Evolutionary conservation across 2,113 vertebrate species (phyloP), one percentile per base, ranked within the genome.

Genomic region (Malurus elegans): DNA sequence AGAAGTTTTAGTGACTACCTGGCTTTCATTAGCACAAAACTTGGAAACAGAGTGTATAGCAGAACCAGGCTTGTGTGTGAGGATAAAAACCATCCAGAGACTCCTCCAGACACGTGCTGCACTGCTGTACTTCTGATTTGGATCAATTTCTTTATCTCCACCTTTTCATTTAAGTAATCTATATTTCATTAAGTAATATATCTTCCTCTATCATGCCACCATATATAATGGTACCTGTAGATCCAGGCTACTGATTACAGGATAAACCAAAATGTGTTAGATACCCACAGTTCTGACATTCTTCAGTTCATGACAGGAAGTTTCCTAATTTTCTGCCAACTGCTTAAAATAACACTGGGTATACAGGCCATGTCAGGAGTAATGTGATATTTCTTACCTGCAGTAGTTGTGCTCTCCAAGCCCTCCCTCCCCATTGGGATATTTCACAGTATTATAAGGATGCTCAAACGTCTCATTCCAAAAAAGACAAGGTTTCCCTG

Each of bases 401-500:
- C 99, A 99, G 93, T 98, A 99, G 98, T 99, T 99, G 93, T 99
- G 99, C 25, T 98, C 98, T 38, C 99, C 99, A 79, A 99, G 97
- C 26, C 99, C 99, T 24, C 99, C 99, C 94, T 99, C 99, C 95
- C 99, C 99, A 11, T 99, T 99, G 83, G 98, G 99, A 94, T 99
- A 99, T 94, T 99, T 99, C 95, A 99, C 92, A 76, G 99, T 99
- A 95, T 99, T 99, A 95, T 99, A 99, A 5, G 99, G 99, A 94
- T 99, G 99, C 97, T 99, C 98, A 97, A 99, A 99, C 80, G 99
- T 99, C 97, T 99, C 99, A 25, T 99, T 99, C 99, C 99, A 99
- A 97, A 98, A 99, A 17, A 99, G 98, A 94, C 99, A 99, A 66
- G 99, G 98, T 95, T 99, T 99, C 47, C 99, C 99, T 29, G 98